A percentile compares a stretch with the other conserved stretches of the same genome.
phyloP scores from a whole-genome alignment of 2,888 invertebrate genomes.

The Matsumyia berberina region DNA sequence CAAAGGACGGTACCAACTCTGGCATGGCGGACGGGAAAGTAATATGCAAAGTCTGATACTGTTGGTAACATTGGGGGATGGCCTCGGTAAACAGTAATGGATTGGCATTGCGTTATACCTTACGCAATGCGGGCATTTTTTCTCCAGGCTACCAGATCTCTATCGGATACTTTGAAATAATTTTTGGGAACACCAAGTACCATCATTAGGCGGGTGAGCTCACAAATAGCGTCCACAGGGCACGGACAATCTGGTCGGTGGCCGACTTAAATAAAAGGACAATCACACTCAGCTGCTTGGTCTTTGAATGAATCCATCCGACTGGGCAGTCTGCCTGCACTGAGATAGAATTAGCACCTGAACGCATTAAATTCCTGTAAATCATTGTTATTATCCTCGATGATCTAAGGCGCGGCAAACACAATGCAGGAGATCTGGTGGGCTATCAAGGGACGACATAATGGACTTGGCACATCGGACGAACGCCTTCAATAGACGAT shows the following conservation, averaged over 20 bases:
- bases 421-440: constrained; percentile 40
- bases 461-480: constrained; percentile 48
- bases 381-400: constrained; percentile 78
- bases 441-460: constrained; percentile 38
- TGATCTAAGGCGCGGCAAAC: constrained; percentile 53
- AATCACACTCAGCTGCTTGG: constrained; percentile 15
- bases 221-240: neutral
- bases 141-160: constrained; percentile 20
- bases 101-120: constrained; percentile 37
- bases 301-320: constrained; percentile 40
- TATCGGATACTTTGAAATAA: constrained; percentile 48
- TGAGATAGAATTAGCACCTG: constrained; percentile 82
- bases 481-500: constrained; percentile 50
- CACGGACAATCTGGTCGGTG: neutral
- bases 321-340: constrained; percentile 26
- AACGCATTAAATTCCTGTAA: constrained; percentile 82
- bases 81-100: constrained; percentile 45
- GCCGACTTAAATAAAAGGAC: neutral
- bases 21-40: constrained; percentile 26
- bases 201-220: constrained; percentile 15
- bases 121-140: constrained; percentile 31
- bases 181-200: constrained; percentile 31
- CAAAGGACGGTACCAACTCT: constrained; percentile 17
- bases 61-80: constrained; percentile 35
- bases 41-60: constrained; percentile 58